phyloP scores from a whole-genome alignment of 2,797 vertebrate genomes.

The Pachyuromys duprasi region DNA sequence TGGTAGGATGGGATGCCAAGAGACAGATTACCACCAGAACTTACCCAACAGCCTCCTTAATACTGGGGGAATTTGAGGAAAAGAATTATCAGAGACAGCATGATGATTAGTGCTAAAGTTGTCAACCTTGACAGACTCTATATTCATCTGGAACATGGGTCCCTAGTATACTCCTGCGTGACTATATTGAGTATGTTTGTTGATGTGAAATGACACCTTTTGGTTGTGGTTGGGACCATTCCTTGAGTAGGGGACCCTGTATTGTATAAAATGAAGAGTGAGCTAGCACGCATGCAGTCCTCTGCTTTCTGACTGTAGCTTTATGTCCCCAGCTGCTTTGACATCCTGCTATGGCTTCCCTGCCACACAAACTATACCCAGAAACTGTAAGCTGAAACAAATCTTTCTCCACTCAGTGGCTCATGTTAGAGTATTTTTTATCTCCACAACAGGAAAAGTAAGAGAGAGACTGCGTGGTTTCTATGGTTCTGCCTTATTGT shows the following conservation, averaged over 20 bases:
- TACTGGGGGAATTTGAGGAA: not conserved
- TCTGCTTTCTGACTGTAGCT: not conserved
- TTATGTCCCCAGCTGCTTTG: not conserved
- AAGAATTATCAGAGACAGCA: not conserved
- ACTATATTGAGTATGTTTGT: not conserved
- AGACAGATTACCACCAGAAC: not conserved
- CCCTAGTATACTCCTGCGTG: too few species aligned
- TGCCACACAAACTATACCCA: not conserved
- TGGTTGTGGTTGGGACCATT: not conserved
- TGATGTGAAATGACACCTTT: not conserved
- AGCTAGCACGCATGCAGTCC: not conserved
- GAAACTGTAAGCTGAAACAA: not conserved
- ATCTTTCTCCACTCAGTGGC: not conserved
- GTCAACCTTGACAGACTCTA: not conserved
- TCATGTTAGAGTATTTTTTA: not conserved
- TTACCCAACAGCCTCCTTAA: not conserved
- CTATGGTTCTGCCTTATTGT: not conserved
- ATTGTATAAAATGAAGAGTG: not conserved
- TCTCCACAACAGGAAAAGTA: not conserved
- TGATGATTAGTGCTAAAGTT: not conserved
- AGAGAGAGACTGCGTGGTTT: not conserved
- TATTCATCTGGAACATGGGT: not conserved
- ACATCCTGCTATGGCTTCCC: not conserved
- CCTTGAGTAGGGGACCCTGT: not conserved
- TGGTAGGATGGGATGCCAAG: not conserved